Conservation (phyloP, 2,113 vertebrate species). For the Hemiprocne comata region DNA sequence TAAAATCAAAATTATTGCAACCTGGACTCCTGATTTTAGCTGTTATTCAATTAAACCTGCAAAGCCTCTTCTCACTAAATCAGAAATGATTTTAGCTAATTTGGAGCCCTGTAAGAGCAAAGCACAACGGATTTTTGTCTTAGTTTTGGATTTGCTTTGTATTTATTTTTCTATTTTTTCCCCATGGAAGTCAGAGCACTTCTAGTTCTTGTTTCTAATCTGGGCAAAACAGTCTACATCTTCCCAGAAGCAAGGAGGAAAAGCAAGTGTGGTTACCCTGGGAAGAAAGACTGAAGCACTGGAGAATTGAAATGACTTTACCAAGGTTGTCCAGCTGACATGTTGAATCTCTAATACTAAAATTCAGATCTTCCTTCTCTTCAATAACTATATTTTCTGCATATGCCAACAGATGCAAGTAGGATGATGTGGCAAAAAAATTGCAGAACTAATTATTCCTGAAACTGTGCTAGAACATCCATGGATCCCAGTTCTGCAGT, state of each 20-base stretch:
- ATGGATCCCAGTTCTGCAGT: neutral
- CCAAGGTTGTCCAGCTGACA: neutral
- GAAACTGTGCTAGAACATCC: neutral
- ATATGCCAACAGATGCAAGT: neutral
- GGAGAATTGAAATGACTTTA: neutral
- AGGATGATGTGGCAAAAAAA: neutral
- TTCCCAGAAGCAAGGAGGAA: neutral
- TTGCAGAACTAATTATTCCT: neutral
- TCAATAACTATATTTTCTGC: neutral
- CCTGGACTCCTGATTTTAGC: neutral
- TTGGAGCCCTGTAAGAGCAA: neutral
- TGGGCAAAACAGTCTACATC: neutral
- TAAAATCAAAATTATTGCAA: neutral
- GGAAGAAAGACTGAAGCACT: neutral
- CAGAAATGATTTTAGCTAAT: neutral
- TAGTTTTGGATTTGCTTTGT: neutral
- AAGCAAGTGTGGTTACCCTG: neutral
- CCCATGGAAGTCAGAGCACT: neutral
- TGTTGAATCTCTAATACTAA: neutral
- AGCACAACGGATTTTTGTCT: rapidly evolving
- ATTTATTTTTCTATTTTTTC: neutral
- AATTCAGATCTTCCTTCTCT: neutral
- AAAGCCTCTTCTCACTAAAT: neutral
- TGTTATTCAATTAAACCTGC: neutral
- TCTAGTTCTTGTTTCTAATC: neutral